Percentiles rank a stretch among this genome's conserved stretches.
phyloP scores from a whole-genome alignment of 2,888 invertebrate genomes.

The Synergus umbraculus region DNA sequence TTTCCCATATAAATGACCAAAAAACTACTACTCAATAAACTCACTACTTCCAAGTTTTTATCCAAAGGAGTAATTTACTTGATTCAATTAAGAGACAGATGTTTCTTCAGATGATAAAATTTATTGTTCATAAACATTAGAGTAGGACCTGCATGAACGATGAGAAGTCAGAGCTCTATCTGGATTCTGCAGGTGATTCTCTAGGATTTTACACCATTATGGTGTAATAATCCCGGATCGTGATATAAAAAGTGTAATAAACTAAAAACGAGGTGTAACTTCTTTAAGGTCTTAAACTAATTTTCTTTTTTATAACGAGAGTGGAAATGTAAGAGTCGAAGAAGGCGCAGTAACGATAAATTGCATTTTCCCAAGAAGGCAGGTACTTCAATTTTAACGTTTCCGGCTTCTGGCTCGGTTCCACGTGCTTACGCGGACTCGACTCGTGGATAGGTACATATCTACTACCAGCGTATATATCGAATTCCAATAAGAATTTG shows the following conservation, averaged over 20 bases:
- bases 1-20: constrained; percentile 31
- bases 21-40: not conserved
- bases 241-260: constrained; percentile 56
- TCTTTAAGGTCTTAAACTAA: constrained; percentile 57
- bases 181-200: not conserved
- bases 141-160: no score
- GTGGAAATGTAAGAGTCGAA: constrained; percentile 50
- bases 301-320: constrained; percentile 56
- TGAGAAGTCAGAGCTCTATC: no score
- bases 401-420: constrained; percentile 71
- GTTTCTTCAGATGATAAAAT: no score
- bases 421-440: constrained; percentile 63
- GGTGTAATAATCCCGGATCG: not conserved
- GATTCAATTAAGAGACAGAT: not conserved
- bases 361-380: constrained; percentile 67
- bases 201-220: not conserved
- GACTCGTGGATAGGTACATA: constrained; percentile 44
- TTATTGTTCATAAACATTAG: no score
- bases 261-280: constrained; percentile 57
- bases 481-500: constrained; percentile 72
- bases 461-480: constrained; percentile 60
- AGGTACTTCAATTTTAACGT: constrained; percentile 69
- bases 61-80: not conserved
- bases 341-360: constrained; percentile 68
- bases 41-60: not conserved